Base-by-base conservation (phyloP, 1,140 invertebrate genomes). In the Ericerus pela region DNA sequence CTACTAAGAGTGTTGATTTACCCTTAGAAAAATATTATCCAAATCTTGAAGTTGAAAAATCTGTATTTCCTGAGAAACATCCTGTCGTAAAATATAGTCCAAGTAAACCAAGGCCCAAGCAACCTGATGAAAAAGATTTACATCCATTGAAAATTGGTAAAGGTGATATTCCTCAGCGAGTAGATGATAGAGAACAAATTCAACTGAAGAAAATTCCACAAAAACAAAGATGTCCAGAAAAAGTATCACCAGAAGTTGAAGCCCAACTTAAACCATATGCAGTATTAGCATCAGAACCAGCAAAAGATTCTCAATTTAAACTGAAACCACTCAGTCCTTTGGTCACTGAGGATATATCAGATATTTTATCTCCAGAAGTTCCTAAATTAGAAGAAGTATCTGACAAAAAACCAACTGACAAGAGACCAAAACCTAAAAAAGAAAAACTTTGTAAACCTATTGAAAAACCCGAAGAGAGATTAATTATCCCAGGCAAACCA, bases 21-120 rank as follows among this genome's bases (percentile, higher is more conserved):
- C 77, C 79, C 65, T 75, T 79, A 61, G 73, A 78, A 59, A 73
- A 76, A 43, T 71, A 70, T 56, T 69, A 69, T 62, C 67, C 67
- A 4, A 59, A 69, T 22, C 70, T 72, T 41, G 76, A 80, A 66
- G 75, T 78, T 61, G 73, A 78, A 58, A 72, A 75, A 41, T 69
- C 70, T 56, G 69, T 67, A 62, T 66, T 66, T 11, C 58, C 70
- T 20, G 70, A 72, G 28, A 69, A 73, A 62, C 57, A 67, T 26
- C 60, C 60, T 38, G 63, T 62, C 18, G 55, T 57, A 55, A 73
- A 75, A 65, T 64, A 68, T 8, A 65, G 69, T 59, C 65, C 69
- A 11, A 68, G 70, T 56, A 63, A 63, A 54, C 58, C 62, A 2
- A 27, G 36, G 27, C 56, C 51, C 53, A 61, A 59, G 36, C 30